Evolutionary conservation across 1,140 invertebrate genomes (phyloP).

Genomic region (Drosophila guanche): DNA sequence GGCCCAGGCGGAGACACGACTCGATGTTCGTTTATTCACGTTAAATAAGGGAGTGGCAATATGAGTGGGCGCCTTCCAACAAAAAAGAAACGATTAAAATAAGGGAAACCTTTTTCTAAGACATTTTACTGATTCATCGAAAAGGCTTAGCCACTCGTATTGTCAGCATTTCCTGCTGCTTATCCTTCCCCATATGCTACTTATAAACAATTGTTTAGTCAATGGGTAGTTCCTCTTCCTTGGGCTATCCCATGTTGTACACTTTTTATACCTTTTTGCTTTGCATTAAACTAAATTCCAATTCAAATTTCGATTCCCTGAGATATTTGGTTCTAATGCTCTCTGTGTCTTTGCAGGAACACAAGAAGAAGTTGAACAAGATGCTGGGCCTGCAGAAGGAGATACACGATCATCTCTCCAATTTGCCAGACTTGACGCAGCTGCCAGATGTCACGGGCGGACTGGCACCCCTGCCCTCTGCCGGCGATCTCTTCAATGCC

Average conservation of each 20-base stretch:
- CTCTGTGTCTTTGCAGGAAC: conserved; percentile 88
- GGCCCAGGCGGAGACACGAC: conserved; percentile 91
- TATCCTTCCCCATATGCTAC: no score
- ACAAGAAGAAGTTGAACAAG: conserved; percentile 93
- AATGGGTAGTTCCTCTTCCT: no score
- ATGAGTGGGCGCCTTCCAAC: background rate
- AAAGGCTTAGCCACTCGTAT: no score
- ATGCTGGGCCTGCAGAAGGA: conserved; percentile 93
- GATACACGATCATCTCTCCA: conserved; percentile 95
- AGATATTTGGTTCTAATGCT: background rate
- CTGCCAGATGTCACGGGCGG: conserved; percentile 95
- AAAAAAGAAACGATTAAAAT: conserved; percentile 7
- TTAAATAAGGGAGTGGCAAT: conserved; percentile 14
- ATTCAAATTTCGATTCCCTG: no score
- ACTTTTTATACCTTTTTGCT: no score
- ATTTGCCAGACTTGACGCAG: conserved; percentile 95
- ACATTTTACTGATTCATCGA: no score
- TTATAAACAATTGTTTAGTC: no score
- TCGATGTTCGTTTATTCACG: conserved; percentile 87
- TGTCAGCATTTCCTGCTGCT: no score
- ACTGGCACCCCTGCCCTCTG: conserved; percentile 95
- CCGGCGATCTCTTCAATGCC: conserved; percentile 94
- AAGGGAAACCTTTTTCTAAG: background rate
- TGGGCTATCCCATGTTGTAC: no score
- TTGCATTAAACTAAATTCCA: no score